These are phyloP conservation scores for Escarpia spicata DNA, from an alignment of 2,888 invertebrate species.

Conservation along the genomic window DNA sequence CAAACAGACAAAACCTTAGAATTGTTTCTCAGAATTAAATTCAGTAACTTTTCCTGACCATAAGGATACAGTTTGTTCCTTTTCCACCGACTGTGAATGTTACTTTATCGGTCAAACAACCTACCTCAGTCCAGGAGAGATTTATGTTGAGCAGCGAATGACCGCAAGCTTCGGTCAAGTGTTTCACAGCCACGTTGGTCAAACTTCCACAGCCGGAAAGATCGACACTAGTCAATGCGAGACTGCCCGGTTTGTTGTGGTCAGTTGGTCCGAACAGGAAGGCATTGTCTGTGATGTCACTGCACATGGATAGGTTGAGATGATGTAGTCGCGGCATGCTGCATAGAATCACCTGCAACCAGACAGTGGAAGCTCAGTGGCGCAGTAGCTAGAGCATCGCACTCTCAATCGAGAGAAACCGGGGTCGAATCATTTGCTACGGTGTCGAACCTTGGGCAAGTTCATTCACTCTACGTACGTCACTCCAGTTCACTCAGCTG, in stretches of 20 bases:
- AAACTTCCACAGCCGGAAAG: constrained; percentile 43
- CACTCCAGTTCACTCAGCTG: too few species aligned
- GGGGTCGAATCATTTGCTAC: too few species aligned
- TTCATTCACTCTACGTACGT: too few species aligned
- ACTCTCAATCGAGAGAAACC: too few species aligned
- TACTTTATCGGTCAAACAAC: background rate
- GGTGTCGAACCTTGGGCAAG: too few species aligned
- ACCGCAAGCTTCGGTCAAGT: constrained; percentile 44
- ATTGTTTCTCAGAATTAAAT: too few species aligned
- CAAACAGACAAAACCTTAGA: too few species aligned
- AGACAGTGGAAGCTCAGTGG: background rate
- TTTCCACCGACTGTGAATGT: background rate
- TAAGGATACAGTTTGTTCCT: background rate
- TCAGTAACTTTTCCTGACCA: background rate
- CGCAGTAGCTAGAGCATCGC: too few species aligned
- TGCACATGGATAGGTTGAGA: constrained; percentile 41
- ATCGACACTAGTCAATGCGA: constrained; percentile 39
- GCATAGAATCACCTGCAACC: background rate
- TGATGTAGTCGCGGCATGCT: constrained; percentile 22
- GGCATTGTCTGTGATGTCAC: constrained; percentile 42
- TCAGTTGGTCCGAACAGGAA: constrained; percentile 38
- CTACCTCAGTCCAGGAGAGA: constrained; percentile 43
- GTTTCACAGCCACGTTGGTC: constrained; percentile 40
- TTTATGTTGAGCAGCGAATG: constrained; percentile 41
- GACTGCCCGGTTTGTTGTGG: background rate